Conservation (phyloP, 2,797 vertebrate genomes). For the Scleropages formosus region DNA sequence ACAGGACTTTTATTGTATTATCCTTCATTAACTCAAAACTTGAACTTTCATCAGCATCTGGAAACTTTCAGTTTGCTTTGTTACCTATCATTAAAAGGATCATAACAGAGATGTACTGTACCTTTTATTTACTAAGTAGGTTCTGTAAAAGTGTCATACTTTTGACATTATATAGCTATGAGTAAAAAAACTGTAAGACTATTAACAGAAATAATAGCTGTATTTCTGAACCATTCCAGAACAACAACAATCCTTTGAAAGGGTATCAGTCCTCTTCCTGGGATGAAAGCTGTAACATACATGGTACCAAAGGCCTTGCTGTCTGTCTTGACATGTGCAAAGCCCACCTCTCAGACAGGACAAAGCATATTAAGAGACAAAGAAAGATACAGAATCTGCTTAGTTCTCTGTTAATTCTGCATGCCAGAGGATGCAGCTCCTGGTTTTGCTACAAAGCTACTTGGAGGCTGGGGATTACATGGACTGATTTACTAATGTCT, state of each 20-base stretch:
- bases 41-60: too few species aligned
- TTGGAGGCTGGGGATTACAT: conserved; percentile 51
- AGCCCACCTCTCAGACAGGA: conserved; percentile 5
- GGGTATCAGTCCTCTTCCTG: background rate
- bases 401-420: conserved; percentile 14
- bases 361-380: conserved; percentile 18
- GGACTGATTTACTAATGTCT: conserved; percentile 54
- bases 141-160: too few species aligned
- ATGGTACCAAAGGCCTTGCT: background rate
- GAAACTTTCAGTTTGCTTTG: too few species aligned
- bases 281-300: background rate
- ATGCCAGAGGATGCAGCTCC: background rate
- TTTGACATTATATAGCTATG: too few species aligned
- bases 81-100: too few species aligned
- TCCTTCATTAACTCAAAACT: too few species aligned
- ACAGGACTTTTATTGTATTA: too few species aligned
- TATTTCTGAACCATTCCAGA: background rate
- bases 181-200: too few species aligned
- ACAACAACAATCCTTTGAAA: background rate
- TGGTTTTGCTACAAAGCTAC: conserved; percentile 31
- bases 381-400: conserved; percentile 19
- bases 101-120: too few species aligned
- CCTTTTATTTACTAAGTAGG: too few species aligned
- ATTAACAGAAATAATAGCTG: too few species aligned
- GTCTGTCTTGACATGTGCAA: background rate